Conservation (phyloP, 2,888 invertebrate genomes). For the Margaritifera margaritifera region DNA sequence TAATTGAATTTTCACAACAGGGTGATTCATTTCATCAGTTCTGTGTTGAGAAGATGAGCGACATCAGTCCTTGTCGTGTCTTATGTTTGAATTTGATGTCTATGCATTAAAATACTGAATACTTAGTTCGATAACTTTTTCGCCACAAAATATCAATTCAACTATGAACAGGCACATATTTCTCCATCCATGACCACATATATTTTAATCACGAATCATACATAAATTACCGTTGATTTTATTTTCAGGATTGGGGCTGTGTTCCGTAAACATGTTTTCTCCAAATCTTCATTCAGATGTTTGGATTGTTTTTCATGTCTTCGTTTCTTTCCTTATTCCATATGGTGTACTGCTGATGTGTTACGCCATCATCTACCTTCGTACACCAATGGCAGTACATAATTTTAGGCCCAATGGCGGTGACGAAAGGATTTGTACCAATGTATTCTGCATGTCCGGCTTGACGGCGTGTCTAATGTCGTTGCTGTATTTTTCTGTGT, state of each 20-base stretch:
- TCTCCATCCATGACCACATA: too few species aligned
- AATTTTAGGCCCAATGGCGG: constrained; percentile 11
- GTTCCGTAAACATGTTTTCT: constrained; percentile 34
- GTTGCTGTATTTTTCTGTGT: constrained; percentile 11
- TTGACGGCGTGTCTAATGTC: constrained; percentile 14
- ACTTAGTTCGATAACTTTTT: too few species aligned
- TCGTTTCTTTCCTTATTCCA: constrained; percentile 32
- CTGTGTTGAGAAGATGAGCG: too few species aligned
- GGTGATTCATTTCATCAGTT: too few species aligned
- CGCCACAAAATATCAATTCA: too few species aligned
- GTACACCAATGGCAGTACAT: constrained; percentile 13
- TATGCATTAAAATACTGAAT: too few species aligned
- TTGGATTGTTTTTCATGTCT: constrained; percentile 33
- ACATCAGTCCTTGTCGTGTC: too few species aligned
- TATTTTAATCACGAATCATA: too few species aligned
- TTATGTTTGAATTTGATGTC: too few species aligned
- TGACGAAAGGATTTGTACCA: constrained; percentile 9
- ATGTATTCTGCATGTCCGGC: constrained; percentile 11
- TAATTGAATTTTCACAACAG: too few species aligned
- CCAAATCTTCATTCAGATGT: constrained; percentile 35
- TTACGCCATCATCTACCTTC: constrained; percentile 24
- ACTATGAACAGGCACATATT: too few species aligned
- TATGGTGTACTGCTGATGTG: constrained; percentile 21
- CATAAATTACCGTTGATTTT: background rate
- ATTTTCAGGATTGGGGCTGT: constrained; percentile 40